Conservation (phyloP, 2,888 invertebrate species). For the Ypsolopha scabrella region DNA sequence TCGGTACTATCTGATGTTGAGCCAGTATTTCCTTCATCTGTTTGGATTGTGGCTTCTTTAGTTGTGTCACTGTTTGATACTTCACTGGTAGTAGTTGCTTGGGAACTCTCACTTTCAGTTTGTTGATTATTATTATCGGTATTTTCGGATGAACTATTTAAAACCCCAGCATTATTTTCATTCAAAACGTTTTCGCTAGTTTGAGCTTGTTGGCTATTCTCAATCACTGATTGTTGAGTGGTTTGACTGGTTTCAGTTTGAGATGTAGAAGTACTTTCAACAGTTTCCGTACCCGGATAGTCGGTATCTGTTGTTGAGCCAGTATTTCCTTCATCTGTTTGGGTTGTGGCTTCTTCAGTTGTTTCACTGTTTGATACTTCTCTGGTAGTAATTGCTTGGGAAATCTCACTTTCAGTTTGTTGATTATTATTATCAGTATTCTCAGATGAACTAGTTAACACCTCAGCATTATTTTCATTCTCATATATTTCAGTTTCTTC, state of each 20-base stretch:
- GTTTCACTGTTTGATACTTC: not conserved
- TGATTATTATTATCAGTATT: not conserved
- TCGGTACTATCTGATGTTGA: not conserved
- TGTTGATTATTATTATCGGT: not conserved
- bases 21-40: not conserved
- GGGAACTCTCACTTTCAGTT: not conserved
- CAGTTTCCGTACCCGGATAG: not conserved
- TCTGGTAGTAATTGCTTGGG: not conserved
- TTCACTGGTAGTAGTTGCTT: not conserved
- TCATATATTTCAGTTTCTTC: too few species aligned
- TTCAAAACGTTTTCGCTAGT: too few species aligned
- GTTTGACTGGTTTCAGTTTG: not conserved
- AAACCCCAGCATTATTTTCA: not conserved
- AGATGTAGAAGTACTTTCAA: not conserved
- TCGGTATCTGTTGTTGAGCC: not conserved
- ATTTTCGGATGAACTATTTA: not conserved
- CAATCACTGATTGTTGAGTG: not conserved
- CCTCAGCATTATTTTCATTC: not conserved
- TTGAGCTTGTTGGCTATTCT: not conserved
- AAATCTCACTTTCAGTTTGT: not conserved
- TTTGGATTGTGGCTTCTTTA: not conserved
- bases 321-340: not conserved
- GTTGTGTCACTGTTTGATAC: not conserved
- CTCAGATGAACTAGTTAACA: not conserved
- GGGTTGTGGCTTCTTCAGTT: not conserved